phyloP scores from a whole-genome alignment of 2,113 vertebrate genomes.

The Dicaeum eximium region DNA sequence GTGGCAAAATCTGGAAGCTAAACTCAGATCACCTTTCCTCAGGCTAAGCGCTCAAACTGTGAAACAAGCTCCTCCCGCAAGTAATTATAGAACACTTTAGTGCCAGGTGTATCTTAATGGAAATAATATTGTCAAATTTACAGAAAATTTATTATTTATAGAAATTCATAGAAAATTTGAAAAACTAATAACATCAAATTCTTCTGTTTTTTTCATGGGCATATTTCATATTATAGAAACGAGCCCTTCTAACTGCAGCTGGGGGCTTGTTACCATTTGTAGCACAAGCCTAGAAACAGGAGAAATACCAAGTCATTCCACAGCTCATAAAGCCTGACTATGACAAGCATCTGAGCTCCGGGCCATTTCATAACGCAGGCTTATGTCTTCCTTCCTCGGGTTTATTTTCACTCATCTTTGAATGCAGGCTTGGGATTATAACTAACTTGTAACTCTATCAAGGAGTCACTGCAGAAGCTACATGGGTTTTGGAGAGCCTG shows the following conservation, averaged over 20 bases:
- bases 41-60: background rate
- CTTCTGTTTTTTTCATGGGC: background rate
- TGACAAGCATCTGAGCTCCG: conserved; percentile 1
- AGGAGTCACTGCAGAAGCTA: background rate
- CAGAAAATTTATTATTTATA: background rate
- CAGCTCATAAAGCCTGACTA: background rate
- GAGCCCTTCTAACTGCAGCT: background rate
- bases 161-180: background rate
- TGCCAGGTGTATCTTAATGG: background rate
- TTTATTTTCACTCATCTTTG: background rate
- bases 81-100: background rate
- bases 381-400: background rate
- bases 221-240: accelerated
- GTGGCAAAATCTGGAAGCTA: background rate
- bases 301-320: background rate
- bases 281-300: background rate
- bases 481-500: background rate
- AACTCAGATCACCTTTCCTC: background rate
- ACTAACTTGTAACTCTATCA: background rate
- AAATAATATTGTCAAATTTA: background rate
- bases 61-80: background rate
- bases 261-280: background rate
- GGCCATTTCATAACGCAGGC: background rate
- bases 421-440: background rate
- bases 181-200: background rate